Evolutionary conservation across 2,797 vertebrate genomes (phyloP), one percentile per base, ranked within the genome.

Genomic region (Catharus ustulatus): DNA sequence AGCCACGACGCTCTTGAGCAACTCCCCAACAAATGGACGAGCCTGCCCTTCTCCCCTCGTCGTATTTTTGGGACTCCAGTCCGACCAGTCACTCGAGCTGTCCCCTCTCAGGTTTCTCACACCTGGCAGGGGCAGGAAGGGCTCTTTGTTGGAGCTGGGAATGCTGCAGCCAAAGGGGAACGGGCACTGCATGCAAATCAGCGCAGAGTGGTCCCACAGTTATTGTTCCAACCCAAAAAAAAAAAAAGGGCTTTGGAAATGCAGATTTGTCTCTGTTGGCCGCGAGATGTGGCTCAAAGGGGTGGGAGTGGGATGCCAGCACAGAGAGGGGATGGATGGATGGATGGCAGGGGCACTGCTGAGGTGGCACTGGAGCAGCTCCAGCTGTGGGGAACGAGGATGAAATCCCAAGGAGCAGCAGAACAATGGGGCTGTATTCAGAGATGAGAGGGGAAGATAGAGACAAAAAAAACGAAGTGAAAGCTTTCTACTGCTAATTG

Each of bases 401-500:
- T 78, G 59, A 38, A 80, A 89, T 51, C 85, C 49, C 9, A 59
- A 61, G 6, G 46, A 67, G 67, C 61, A 18, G 69, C 54, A 46
- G 29, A 92, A 95, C 77, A 92, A 92, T 66, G 92, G 81, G 71
- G 90, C 17, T 92, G 86, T 73, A 78, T 93, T 68, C 81, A 13
- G 89, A 89, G 94, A 87, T 54, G 95, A 69, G 1, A 89, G 80
- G 43, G 90, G 81, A 86, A 96, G 95, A 95, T 6, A 89, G 95
- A 49, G 80, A 67, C 29, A 91, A 85, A 80, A 88, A 34, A 55
- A 68, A 55, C 0, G 43, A 94, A 95, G 87, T 45, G 61, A 96
- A 95, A 95, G 92, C 93, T 78, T 91, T 92, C 84, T 69, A 49
- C 87, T 32, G 89, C 89, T 94, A 89, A 94, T 94, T 90, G 94